phyloP scores from a whole-genome alignment of 1,140 invertebrate genomes.

The Mylabris phalerata region DNA sequence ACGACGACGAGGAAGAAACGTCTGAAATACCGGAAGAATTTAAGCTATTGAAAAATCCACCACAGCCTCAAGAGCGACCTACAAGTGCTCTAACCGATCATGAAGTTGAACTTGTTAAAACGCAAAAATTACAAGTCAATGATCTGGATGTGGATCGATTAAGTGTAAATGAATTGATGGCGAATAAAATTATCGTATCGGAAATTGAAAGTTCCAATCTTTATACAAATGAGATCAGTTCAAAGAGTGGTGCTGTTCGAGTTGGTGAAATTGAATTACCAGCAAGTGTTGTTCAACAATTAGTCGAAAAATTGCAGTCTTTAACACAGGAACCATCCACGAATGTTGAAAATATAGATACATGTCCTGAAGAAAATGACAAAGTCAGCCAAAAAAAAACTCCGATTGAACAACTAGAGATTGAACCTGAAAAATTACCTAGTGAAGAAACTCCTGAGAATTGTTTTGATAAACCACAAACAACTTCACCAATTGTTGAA shows the following conservation, averaged over 20 bases:
- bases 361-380: slow-evolving; percentile 14
- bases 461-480: too few relatives aligned
- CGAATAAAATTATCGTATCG: slow-evolving; percentile 68
- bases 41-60: slow-evolving; percentile 24
- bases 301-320: slow-evolving; percentile 39
- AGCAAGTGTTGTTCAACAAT: slow-evolving; percentile 54
- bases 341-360: slow-evolving; percentile 7
- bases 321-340: not conserved
- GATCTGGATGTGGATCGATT: slow-evolving; percentile 70
- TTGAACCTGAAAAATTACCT: too few relatives aligned
- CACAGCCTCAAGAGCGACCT: not conserved
- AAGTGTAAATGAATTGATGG: slow-evolving; percentile 67
- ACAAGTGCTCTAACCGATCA: not conserved
- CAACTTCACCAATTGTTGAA: too few relatives aligned
- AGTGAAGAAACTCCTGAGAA: too few relatives aligned
- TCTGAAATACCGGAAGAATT: slow-evolving; percentile 38
- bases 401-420: slow-evolving; percentile 27
- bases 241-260: slow-evolving; percentile 53
- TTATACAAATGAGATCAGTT: slow-evolving; percentile 58
- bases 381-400: slow-evolving; percentile 38
- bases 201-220: slow-evolving; percentile 68
- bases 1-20: slow-evolving; percentile 29
- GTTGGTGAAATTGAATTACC: slow-evolving; percentile 59
- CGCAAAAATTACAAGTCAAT: slow-evolving; percentile 56
- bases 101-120: slow-evolving; percentile 43